These are phyloP conservation scores for Zaprionus capensis DNA, from an alignment of 1,140 invertebrate genomes.

Conservation along the genomic window DNA sequence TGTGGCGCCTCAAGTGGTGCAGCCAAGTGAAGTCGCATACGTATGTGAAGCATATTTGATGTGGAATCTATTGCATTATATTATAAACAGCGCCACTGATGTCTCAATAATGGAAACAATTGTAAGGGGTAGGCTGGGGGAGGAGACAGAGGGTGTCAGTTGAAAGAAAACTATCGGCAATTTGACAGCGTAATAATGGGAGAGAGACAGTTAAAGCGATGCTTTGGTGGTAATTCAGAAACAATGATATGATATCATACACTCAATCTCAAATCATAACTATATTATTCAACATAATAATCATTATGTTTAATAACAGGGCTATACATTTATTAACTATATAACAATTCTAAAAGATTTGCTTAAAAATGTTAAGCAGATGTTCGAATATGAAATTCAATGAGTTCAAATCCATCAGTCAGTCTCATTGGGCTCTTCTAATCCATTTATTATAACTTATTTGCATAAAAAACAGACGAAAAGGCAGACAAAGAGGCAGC, in stretches of 20 bases:
- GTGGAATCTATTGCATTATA: conserved; percentile 36
- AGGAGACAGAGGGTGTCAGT: background rate
- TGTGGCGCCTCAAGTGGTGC: conserved; percentile 26
- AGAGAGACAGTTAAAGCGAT: background rate
- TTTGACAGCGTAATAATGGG: background rate
- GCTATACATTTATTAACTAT: no score
- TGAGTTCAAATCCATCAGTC: no score
- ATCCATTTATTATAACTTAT: background rate
- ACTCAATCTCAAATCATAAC: no score
- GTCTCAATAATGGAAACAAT: conserved; percentile 27
- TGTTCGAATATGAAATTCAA: no score
- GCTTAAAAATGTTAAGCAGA: no score
- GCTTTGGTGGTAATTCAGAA: no score
- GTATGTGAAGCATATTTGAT: conserved; percentile 12
- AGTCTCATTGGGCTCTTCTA: background rate
- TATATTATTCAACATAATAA: no score
- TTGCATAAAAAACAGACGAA: background rate
- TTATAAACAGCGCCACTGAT: conserved; percentile 20
- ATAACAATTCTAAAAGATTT: no score
- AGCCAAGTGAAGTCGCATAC: conserved; percentile 24
- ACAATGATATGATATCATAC: no score
- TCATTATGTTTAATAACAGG: no score
- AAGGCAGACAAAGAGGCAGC: background rate
- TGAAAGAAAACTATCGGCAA: background rate
- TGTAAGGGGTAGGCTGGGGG: background rate